These are phyloP conservation scores for Scaptomyza polygonia DNA, from an alignment of 2,888 invertebrate genomes.

Conservation along the genomic window DNA sequence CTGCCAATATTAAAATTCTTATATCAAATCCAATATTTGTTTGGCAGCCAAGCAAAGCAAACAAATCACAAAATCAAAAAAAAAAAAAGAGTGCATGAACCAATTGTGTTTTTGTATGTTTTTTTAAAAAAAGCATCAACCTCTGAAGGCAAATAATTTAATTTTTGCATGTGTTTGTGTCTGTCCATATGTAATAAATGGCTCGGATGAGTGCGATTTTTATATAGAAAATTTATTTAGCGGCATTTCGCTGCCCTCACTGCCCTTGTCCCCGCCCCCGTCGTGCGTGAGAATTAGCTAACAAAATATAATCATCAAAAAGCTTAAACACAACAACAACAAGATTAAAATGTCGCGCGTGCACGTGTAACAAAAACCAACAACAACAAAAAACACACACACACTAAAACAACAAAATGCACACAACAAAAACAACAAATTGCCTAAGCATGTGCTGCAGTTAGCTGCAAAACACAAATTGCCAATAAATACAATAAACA, in stretches of 20 bases:
- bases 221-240: conserved; percentile 38
- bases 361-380: conserved; percentile 68
- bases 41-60: conserved; percentile 25
- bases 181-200: conserved; percentile 27
- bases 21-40: conserved; percentile 5
- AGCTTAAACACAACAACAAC: conserved; percentile 21
- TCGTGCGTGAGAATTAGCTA: conserved; percentile 43
- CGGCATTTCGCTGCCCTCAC: conserved; percentile 42
- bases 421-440: conserved; percentile 50
- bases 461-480: conserved; percentile 52
- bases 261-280: conserved; percentile 13
- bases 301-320: conserved; percentile 42
- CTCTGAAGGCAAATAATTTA: conserved; percentile 44
- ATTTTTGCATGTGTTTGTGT: conserved; percentile 47
- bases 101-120: conserved; percentile 35
- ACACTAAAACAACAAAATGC: conserved; percentile 52
- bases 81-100: conserved; percentile 34
- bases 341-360: conserved; percentile 65
- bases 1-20: conserved; percentile 26
- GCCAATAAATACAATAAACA: conserved; percentile 60
- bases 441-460: conserved; percentile 64
- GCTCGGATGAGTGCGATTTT: conserved; percentile 38
- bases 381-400: conserved; percentile 27
- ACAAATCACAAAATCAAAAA: conserved; percentile 4
- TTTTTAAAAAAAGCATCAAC: conserved; percentile 33